Base-by-base conservation (phyloP, 2,797 vertebrate genomes). In the Staurois parvus region DNA sequence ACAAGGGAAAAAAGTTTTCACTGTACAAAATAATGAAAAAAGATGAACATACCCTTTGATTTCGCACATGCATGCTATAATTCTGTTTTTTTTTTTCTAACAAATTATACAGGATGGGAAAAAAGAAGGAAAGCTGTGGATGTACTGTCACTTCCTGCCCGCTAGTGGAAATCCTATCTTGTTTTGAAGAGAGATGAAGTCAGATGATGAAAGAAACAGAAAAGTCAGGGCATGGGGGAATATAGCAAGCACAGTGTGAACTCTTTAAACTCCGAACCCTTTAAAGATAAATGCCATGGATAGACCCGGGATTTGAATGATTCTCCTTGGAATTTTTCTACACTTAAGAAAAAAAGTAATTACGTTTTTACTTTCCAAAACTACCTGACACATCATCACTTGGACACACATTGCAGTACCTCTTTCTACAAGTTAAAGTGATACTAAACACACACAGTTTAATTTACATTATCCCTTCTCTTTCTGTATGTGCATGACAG, bases 121-220 rank as follows among this genome's bases (percentile, higher is more conserved):
- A 48, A 76, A 17, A 59, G 45, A 72, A 70, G 19, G 67, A 56
- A 72, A 79, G 56, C 75, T 64, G 12, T 30, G 28, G 24, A 52
- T 17, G 56, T 24, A 69, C 52, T 76, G 84, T 64, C 19, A 34
- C 66, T 70, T 86, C 79, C 79, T 64, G 52, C 62, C 62, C 24
- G 62, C 73, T 86, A 66, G 62, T 86, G 84, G 84, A 81, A 86
- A 77, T 77, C 79, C 78, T 34, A 67, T 48, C 48, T 76, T 77
- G 73, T 81, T 72, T 32, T 42, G 48, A 77, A 64, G 73, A 48
- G 48, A 76, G 73, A 81, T 86, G 73, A 86, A 79, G 72, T 86
- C 79, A 86, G 78, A 76, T 81, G 72, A 81, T 81, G 79, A 86
- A 28, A 70, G 84, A 81, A 76, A 86, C 32, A 81, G 67, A 76